These are phyloP conservation scores for Agriotes lineatus DNA, from an alignment of 2,888 invertebrate genomes.

Conservation along the genomic window DNA sequence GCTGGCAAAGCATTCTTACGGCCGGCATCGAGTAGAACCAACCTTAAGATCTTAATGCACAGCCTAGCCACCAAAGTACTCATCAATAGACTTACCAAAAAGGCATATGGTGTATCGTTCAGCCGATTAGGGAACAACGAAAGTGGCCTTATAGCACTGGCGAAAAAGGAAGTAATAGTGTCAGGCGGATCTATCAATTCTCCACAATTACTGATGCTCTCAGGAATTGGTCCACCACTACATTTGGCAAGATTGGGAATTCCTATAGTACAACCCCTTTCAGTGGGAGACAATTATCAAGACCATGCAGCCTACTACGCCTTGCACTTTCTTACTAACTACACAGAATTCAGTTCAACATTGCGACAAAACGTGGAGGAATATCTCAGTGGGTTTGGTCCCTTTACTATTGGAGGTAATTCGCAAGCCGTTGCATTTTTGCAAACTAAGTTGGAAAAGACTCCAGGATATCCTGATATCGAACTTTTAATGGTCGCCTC, in stretches of 20 bases:
- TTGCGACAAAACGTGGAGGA: constrained; percentile 39
- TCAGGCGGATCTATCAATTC: constrained; percentile 84
- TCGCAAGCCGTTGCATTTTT: too few species aligned
- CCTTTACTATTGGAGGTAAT: constrained; percentile 49
- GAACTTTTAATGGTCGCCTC: too few species aligned
- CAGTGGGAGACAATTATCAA: too few species aligned
- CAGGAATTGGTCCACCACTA: constrained; percentile 79
- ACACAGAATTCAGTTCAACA: constrained; percentile 19
- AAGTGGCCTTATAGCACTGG: constrained; percentile 68
- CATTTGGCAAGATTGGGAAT: constrained; percentile 73
- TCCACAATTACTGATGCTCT: constrained; percentile 85
- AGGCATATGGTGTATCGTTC: constrained; percentile 76
- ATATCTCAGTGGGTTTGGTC: constrained; percentile 47
- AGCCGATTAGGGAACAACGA: constrained; percentile 70
- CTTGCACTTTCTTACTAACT: constrained; percentile 69
- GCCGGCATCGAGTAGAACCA: constrained; percentile 73
- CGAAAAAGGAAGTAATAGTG: constrained; percentile 80
- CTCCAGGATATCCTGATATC: too few species aligned
- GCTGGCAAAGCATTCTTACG: constrained; percentile 81
- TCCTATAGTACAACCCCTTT: constrained; percentile 72
- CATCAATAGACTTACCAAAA: constrained; percentile 71
- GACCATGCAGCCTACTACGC: constrained; percentile 80
- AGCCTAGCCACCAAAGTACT: constrained; percentile 76
- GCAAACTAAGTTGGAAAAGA: too few species aligned
- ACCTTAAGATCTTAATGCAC: constrained; percentile 77